A percentile compares a stretch with the other conserved stretches of the same genome.
phyloP scores from a whole-genome alignment of 2,113 vertebrate species.

The Siniperca chuatsi region DNA sequence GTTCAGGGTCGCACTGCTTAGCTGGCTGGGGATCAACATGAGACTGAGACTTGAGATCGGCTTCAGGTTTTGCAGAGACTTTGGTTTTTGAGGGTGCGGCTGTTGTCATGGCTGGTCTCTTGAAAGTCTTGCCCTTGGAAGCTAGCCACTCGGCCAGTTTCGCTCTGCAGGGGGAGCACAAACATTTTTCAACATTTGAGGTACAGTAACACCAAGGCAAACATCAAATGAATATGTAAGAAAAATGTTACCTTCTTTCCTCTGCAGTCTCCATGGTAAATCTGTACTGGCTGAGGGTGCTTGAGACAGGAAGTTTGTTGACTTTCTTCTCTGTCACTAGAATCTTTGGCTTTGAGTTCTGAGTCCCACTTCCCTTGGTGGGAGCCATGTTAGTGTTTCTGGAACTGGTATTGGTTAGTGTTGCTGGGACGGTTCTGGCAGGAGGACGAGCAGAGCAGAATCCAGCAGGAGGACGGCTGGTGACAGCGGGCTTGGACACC shows the following conservation, averaged over 20 bases:
- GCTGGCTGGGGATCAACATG: background rate
- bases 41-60: slow-evolving; percentile 14
- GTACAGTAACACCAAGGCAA: background rate
- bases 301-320: slow-evolving; percentile 67
- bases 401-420: slow-evolving; percentile 23
- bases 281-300: slow-evolving; percentile 74
- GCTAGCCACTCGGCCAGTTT: slow-evolving; percentile 87
- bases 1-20: slow-evolving; percentile 20
- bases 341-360: slow-evolving; percentile 58
- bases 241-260: slow-evolving; percentile 84
- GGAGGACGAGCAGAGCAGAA: slow-evolving; percentile 27
- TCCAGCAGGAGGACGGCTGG: slow-evolving; percentile 8
- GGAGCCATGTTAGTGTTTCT: slow-evolving; percentile 47
- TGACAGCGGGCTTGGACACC: slow-evolving; percentile 36
- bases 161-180: slow-evolving; percentile 75
- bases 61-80: slow-evolving; percentile 22
- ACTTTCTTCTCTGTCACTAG: slow-evolving; percentile 69
- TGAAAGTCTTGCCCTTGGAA: slow-evolving; percentile 87
- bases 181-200: background rate
- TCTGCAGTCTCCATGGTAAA: slow-evolving; percentile 79
- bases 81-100: slow-evolving; percentile 37
- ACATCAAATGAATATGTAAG: rapidly evolving
- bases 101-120: slow-evolving; percentile 81
- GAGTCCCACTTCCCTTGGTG: slow-evolving; percentile 54
- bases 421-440: slow-evolving; percentile 24